These are phyloP conservation scores for Lochmaea capreae DNA, from an alignment of 2,888 invertebrate genomes.

Conservation along the genomic window DNA sequence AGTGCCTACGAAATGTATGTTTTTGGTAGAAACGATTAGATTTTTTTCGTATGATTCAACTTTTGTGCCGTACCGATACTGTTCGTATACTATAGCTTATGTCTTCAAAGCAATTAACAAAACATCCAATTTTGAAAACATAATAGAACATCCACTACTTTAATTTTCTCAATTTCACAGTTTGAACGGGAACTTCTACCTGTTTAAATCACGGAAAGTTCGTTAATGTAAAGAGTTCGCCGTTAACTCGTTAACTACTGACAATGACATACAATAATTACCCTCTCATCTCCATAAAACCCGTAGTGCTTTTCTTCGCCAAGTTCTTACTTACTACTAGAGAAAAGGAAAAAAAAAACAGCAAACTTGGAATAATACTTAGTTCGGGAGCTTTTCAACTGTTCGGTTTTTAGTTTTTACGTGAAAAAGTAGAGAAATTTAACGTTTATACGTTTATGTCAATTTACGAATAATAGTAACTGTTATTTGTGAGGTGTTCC, in stretches of 20 bases:
- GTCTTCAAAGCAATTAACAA: conserved; percentile 29
- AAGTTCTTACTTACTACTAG: conserved; percentile 14
- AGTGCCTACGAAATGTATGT: no score
- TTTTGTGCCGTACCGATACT: background rate
- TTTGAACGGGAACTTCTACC: conserved; percentile 42
- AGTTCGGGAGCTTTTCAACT: background rate
- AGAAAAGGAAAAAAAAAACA: background rate
- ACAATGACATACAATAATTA: conserved; percentile 56
- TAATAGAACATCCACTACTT: conserved; percentile 36
- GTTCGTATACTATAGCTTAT: conserved; percentile 11
- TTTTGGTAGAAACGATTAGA: no score
- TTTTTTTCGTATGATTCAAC: no score
- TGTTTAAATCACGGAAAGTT: conserved; percentile 45
- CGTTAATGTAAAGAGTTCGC: conserved; percentile 44
- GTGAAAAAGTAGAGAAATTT: no score
- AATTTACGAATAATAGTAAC: no score
- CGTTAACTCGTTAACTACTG: conserved; percentile 53
- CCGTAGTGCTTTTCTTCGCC: conserved; percentile 38
- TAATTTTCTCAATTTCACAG: conserved; percentile 45
- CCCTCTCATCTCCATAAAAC: conserved; percentile 49
- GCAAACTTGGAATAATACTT: background rate
- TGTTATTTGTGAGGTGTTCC: no score
- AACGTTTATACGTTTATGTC: no score
- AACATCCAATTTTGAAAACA: conserved; percentile 34
- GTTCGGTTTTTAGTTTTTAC: background rate